phyloP scores from a whole-genome alignment of 1,140 invertebrate species.

The Leptinotarsa defecta region DNA sequence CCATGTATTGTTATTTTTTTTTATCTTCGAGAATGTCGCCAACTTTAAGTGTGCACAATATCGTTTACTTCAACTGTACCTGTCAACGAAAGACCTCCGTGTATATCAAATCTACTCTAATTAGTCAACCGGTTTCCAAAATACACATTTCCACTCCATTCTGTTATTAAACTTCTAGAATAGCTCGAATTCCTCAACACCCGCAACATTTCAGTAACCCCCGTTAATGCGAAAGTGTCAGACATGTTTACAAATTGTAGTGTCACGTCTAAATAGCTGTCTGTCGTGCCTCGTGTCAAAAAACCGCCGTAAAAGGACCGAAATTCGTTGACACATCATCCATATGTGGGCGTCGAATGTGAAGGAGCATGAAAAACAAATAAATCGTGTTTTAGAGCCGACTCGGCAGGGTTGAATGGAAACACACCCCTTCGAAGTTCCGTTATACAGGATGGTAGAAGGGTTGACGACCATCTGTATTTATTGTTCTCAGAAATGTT shows the following conservation, averaged over 20 bases:
- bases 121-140: no score
- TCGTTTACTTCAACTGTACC: no score
- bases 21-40: no score
- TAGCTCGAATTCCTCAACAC: background rate
- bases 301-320: slow-evolving; percentile 1
- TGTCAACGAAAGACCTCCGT: no score
- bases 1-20: no score
- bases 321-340: slow-evolving; percentile 3
- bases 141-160: no score
- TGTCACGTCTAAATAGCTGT: background rate
- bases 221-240: background rate
- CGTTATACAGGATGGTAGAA: background rate
- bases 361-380: background rate
- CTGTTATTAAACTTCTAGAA: background rate
- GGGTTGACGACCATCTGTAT: background rate
- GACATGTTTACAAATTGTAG: slow-evolving; percentile 6
- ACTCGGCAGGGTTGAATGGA: background rate
- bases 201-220: background rate
- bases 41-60: no score
- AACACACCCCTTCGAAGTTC: background rate
- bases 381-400: background rate
- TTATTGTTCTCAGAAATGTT: background rate
- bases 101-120: no score
- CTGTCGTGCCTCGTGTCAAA: background rate
- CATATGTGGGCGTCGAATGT: background rate